A percentile compares a stretch with the other conserved stretches of the same genome.
Conservation (phyloP, 2,113 vertebrate species). For the Lepisosteus oculatus region DNA sequence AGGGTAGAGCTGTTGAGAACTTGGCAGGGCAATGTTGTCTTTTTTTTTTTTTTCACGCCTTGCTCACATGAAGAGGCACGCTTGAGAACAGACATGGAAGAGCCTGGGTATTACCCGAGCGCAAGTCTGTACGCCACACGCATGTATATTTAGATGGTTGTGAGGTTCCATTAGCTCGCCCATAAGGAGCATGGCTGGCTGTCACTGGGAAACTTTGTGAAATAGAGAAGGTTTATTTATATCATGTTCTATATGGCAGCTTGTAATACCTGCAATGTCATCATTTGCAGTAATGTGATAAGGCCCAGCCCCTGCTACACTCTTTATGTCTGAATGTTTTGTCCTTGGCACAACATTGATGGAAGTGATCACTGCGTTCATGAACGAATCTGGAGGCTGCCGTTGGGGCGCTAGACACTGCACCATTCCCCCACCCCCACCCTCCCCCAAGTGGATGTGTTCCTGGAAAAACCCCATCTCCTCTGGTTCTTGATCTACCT, state of each 20-base stretch:
- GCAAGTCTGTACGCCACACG: too few species aligned
- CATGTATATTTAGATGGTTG: too few species aligned
- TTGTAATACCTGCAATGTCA: not conserved
- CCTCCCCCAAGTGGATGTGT: not conserved
- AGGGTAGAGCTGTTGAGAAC: too few species aligned
- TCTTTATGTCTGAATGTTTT: slow-evolving; percentile 4
- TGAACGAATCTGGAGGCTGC: not conserved
- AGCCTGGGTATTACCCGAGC: too few species aligned
- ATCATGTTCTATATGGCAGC: not conserved
- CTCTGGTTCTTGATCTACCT: not conserved
- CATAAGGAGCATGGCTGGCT: too few species aligned
- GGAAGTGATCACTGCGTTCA: not conserved
- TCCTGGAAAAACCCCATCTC: not conserved
- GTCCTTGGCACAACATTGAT: not conserved
- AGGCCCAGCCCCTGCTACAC: not conserved
- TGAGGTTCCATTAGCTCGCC: too few species aligned
- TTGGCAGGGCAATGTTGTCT: too few species aligned
- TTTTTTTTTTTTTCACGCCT: too few species aligned
- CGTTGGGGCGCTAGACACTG: not conserved
- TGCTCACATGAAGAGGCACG: too few species aligned
- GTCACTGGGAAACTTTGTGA: too few species aligned
- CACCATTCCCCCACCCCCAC: not conserved
- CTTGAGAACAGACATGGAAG: too few species aligned
- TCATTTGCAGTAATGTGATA: slow-evolving; percentile 12
- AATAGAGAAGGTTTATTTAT: slow-evolving; percentile 15